Conservation (phyloP, 2,888 invertebrate genomes). For the Leucophenga montana region DNA sequence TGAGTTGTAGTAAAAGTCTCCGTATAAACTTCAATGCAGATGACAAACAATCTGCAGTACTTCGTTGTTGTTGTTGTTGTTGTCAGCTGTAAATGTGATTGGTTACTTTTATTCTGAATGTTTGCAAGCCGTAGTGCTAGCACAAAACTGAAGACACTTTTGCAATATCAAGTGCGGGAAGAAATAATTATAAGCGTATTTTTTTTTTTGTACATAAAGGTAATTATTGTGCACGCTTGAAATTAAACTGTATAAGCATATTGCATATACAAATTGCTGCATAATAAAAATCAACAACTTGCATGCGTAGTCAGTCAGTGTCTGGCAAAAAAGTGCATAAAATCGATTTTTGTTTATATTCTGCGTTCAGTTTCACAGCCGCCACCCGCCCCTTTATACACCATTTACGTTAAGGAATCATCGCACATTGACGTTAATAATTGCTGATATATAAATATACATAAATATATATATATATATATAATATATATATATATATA, state of each 20-base stretch:
- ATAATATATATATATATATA: no score
- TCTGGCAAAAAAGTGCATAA: slow-evolving; percentile 1
- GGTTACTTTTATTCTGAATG: no score
- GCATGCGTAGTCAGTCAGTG: not conserved
- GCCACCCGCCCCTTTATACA: not conserved
- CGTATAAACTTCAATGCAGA: not conserved
- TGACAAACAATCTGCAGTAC: not conserved
- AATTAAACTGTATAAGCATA: not conserved
- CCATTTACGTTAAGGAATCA: not conserved
- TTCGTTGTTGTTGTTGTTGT: not conserved
- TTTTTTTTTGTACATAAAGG: not conserved
- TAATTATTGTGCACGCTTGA: not conserved
- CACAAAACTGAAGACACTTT: no score
- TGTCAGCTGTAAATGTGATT: not conserved
- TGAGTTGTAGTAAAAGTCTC: not conserved
- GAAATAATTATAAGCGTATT: no score
- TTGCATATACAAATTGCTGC: no score
- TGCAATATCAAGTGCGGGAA: not conserved
- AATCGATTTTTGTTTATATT: slow-evolving; percentile 29
- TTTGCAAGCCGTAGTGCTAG: no score
- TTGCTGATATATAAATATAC: no score
- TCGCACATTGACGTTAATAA: not conserved
- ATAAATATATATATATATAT: no score
- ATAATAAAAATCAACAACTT: not conserved
- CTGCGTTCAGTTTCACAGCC: no score